Percentiles rank a stretch among this genome's conserved stretches.
Evolutionary conservation across 2,888 invertebrate species (phyloP).

Genomic region (Tuberolachnus salignus): DNA sequence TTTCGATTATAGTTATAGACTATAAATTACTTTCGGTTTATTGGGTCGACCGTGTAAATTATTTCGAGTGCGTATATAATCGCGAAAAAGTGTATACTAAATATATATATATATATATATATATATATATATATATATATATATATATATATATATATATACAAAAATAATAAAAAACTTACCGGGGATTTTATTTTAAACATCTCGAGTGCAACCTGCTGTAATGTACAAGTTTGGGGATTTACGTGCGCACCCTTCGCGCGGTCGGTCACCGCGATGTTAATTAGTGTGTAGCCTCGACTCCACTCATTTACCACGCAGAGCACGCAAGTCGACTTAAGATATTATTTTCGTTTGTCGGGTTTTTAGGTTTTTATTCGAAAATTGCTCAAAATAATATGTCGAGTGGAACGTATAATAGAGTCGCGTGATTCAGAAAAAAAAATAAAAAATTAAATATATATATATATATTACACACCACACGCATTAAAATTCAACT

Average conservation of each 20-base stretch:
- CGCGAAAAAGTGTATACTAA: neutral
- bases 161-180: too few relatives aligned
- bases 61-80: neutral
- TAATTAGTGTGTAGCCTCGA: neutral
- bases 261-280: constrained; percentile 16
- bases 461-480: too few relatives aligned
- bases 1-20: too few relatives aligned
- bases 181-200: too few relatives aligned
- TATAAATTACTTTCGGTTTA: too few relatives aligned
- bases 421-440: neutral
- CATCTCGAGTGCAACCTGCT: neutral
- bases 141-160: neutral
- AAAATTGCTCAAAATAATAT: neutral
- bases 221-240: constrained; percentile 1
- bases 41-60: too few relatives aligned
- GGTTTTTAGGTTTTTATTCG: constrained; percentile 5
- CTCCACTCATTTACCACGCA: neutral
- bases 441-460: neutral
- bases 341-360: neutral
- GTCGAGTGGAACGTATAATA: neutral
- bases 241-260: constrained; percentile 12
- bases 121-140: neutral
- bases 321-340: neutral
- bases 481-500: too few relatives aligned
- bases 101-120: too few relatives aligned